Percentiles rank a stretch among this genome's conserved stretches.
Evolutionary conservation across 2,797 vertebrate genomes (phyloP).

Genomic region (Myotis myotis): DNA sequence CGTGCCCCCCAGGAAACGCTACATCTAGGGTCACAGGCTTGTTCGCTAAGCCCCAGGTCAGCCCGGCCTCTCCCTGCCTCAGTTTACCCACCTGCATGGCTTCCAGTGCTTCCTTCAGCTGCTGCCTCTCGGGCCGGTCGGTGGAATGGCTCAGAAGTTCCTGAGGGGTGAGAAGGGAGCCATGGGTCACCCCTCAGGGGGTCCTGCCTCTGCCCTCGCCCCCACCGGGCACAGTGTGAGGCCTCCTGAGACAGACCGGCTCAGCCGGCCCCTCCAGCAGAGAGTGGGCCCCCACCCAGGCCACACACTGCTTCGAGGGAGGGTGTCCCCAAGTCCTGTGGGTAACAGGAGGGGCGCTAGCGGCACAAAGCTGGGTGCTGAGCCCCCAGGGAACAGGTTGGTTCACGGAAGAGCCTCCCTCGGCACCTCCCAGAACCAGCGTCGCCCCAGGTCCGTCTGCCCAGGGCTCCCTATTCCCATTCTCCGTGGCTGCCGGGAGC

Average conservation of each 20-base stretch:
- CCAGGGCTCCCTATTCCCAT: background rate
- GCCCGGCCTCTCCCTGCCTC: background rate
- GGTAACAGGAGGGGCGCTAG: rapidly evolving
- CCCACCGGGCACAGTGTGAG: rapidly evolving
- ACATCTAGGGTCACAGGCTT: rapidly evolving
- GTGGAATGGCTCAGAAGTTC: slow-evolving; percentile 95
- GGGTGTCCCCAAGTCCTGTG: background rate
- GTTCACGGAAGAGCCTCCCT: rapidly evolving
- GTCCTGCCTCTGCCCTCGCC: background rate
- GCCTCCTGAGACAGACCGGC: background rate
- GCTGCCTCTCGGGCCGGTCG: slow-evolving; percentile 93
- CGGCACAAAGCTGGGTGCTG: rapidly evolving
- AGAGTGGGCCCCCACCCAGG: rapidly evolving
- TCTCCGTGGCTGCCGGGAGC: background rate
- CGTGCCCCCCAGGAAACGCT: background rate
- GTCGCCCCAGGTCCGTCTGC: background rate
- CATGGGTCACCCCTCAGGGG: background rate
- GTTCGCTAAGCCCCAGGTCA: no score
- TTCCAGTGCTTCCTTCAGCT: slow-evolving; percentile 96
- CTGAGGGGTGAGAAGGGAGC: slow-evolving; percentile 78
- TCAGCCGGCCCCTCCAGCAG: background rate
- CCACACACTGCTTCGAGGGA: rapidly evolving
- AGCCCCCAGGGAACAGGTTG: rapidly evolving
- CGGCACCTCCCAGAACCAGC: rapidly evolving
- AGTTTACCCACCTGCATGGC: slow-evolving; percentile 89